phyloP scores from a whole-genome alignment of 2,888 invertebrate species.

The Schrankia costaestrigalis region DNA sequence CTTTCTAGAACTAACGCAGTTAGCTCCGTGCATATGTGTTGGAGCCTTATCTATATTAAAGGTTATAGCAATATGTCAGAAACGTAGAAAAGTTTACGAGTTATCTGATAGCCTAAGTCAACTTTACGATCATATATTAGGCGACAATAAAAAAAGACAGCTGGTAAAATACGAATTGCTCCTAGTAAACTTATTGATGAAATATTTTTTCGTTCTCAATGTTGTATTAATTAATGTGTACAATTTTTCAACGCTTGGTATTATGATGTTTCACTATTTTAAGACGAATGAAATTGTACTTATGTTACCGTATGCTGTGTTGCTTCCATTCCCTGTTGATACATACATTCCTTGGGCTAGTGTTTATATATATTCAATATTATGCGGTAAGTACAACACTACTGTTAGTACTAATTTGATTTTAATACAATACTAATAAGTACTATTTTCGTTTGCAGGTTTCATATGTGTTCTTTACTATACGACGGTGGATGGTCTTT shows the following conservation, averaged over 20 bases:
- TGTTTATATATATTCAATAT: conserved; percentile 47
- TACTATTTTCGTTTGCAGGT: conserved; percentile 53
- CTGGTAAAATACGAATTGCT: conserved; percentile 41
- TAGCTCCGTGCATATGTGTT: conserved; percentile 51
- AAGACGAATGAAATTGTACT: conserved; percentile 36
- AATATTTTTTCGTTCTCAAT: conserved; percentile 59
- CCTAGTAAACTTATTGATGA: conserved; percentile 45
- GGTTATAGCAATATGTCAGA: conserved; percentile 35
- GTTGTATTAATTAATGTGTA: conserved; percentile 55
- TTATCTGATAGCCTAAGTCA: conserved; percentile 37
- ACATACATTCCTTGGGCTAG: conserved; percentile 49
- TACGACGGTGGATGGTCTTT: conserved; percentile 55
- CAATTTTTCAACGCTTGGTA: conserved; percentile 51
- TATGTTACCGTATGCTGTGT: conserved; percentile 51
- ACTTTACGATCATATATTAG: conserved; percentile 40
- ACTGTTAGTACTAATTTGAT: no score
- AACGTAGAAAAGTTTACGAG: conserved; percentile 40
- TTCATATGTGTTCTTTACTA: conserved; percentile 54
- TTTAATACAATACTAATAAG: no score
- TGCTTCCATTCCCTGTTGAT: conserved; percentile 55
- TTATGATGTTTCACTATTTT: conserved; percentile 49
- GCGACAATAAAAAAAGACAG: conserved; percentile 32
- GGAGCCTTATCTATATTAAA: conserved; percentile 50
- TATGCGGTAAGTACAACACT: conserved; percentile 54
- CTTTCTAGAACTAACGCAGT: conserved; percentile 51